These are phyloP conservation scores for Gallinago undulata DNA, from an alignment of 2,113 vertebrate species.

Conservation along the genomic window DNA sequence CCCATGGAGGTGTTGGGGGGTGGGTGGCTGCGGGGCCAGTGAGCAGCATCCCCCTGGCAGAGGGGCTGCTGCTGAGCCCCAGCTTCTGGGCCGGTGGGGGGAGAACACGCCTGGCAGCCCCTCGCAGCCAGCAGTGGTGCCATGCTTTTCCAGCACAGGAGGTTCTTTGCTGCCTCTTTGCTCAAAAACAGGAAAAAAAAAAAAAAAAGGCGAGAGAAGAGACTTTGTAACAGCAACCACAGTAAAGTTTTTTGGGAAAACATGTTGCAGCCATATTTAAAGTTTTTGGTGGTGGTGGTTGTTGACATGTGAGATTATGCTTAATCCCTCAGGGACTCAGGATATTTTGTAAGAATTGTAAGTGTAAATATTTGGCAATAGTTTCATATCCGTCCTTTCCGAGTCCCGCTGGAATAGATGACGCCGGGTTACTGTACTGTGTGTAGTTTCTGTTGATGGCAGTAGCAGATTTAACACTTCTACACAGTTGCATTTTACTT, in stretches of 20 bases:
- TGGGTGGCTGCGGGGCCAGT: rapidly evolving
- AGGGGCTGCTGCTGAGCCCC: not conserved
- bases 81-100: not conserved
- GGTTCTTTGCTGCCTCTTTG: not conserved
- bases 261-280: constrained; percentile 11
- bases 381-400: constrained; percentile 8
- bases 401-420: constrained; percentile 16
- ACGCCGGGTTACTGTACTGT: not conserved
- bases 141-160: not conserved
- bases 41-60: not conserved
- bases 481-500: not conserved
- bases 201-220: not conserved
- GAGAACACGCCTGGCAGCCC: not conserved
- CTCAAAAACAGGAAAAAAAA: not conserved
- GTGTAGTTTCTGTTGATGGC: constrained; percentile 14
- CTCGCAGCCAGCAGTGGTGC: not conserved
- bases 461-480: constrained; percentile 46
- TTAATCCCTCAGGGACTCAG: constrained; percentile 40
- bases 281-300: constrained; percentile 27
- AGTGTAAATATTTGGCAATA: constrained; percentile 67
- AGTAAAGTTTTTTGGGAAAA: constrained; percentile 17
- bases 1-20: too few species aligned
- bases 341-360: constrained; percentile 65
- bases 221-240: not conserved
- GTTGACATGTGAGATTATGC: constrained; percentile 63